These are phyloP conservation scores for Phengaris arion DNA, from an alignment of 2,888 invertebrate genomes.

Conservation along the genomic window DNA sequence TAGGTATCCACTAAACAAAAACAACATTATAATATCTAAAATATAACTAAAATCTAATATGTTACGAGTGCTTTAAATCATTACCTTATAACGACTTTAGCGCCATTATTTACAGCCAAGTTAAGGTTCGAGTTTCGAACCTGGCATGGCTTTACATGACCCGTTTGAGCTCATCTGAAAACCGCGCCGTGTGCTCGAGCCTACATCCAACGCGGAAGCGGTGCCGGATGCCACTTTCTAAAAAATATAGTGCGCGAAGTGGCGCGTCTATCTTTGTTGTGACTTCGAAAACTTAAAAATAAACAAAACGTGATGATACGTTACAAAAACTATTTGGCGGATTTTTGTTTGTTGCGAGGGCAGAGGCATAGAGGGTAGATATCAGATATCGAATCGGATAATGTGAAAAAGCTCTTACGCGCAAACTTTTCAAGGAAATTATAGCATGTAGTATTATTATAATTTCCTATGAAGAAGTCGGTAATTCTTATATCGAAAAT, in stretches of 20 bases:
- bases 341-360: not conserved
- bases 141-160: not conserved
- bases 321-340: not conserved
- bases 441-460: no score
- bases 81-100: not conserved
- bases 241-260: slow-evolving; percentile 66
- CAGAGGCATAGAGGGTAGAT: no score
- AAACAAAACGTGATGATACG: not conserved
- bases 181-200: slow-evolving; percentile 54
- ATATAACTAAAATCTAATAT: not conserved
- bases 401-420: no score
- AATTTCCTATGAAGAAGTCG: no score
- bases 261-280: slow-evolving; percentile 32
- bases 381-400: no score
- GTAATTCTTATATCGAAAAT: not conserved
- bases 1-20: no score
- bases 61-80: slow-evolving; percentile 6
- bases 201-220: slow-evolving; percentile 63
- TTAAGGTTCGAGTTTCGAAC: not conserved
- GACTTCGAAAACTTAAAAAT: not conserved
- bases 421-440: no score
- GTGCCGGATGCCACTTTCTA: slow-evolving; percentile 76
- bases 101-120: not conserved
- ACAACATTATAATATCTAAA: no score
- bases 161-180: slow-evolving; percentile 11